Conservation (phyloP, 2,797 vertebrate genomes). For the Acipenser transmontanus region DNA sequence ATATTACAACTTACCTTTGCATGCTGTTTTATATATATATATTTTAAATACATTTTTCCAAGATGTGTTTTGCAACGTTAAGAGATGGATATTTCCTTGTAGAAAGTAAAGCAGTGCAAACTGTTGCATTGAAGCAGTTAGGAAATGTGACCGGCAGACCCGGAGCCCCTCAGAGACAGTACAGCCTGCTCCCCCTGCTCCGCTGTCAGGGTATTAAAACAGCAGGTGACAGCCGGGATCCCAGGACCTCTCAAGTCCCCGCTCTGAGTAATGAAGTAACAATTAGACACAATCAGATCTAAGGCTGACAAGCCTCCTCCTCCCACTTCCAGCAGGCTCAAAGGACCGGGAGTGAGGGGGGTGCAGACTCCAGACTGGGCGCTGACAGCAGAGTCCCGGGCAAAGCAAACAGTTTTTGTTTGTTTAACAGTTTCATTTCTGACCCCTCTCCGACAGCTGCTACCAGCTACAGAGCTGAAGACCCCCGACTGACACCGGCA, state of each 20-base stretch:
- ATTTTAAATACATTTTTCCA: not conserved
- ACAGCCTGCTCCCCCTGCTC: too few species aligned
- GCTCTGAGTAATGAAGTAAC: not conserved
- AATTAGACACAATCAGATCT: not conserved
- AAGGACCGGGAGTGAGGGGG: not conserved
- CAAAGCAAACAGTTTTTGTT: constrained; percentile 11
- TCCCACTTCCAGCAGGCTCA: not conserved
- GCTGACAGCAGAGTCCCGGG: constrained; percentile 12
- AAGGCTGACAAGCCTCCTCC: not conserved
- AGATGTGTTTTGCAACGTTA: not conserved
- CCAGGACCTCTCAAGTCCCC: not conserved
- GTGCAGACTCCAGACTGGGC: not conserved
- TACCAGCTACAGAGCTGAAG: constrained; percentile 1
- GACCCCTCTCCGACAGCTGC: constrained; percentile 7
- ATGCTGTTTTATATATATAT: too few species aligned
- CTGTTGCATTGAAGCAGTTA: not conserved
- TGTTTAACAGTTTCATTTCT: constrained; percentile 9
- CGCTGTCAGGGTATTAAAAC: not conserved
- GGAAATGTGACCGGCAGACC: not conserved
- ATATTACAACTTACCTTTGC: too few species aligned
- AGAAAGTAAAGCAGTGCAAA: not conserved
- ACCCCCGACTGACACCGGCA: not conserved
- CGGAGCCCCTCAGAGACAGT: not conserved
- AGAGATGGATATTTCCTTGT: not conserved
- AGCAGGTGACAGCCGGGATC: constrained; percentile 2